Evolutionary conservation across 2,797 vertebrate species (phyloP).

Genomic region (Notolepis coatsorum): DNA sequence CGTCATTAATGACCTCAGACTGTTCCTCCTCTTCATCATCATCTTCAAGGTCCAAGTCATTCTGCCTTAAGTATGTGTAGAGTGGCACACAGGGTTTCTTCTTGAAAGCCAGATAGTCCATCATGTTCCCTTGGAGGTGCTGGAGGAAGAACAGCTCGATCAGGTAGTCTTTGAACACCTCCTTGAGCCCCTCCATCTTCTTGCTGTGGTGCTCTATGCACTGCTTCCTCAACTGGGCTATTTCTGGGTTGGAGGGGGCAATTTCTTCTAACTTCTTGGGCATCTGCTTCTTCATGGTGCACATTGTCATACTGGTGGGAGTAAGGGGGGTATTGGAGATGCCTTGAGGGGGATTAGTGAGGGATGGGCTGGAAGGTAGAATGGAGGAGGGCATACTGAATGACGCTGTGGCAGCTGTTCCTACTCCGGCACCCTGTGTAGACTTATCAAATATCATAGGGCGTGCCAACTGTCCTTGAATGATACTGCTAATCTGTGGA

Average conservation of each 20-base stretch:
- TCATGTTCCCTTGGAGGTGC: conserved; percentile 99
- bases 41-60: conserved; percentile 95
- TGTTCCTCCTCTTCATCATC: conserved; percentile 97
- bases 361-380: conserved; percentile 91
- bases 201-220: conserved; percentile 93
- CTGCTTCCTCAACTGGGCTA: conserved; percentile 93
- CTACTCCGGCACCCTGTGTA: conserved; percentile 82
- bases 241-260: conserved; percentile 91
- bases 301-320: conserved; percentile 70
- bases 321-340: conserved; percentile 85
- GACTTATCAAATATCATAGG: conserved; percentile 92
- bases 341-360: conserved; percentile 84
- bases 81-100: conserved; percentile 95
- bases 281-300: conserved; percentile 85
- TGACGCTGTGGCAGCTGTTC: conserved; percentile 74
- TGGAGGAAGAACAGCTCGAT: conserved; percentile 98
- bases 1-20: conserved; percentile 98
- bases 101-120: conserved; percentile 97
- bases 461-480: conserved; percentile 93
- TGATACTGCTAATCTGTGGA: conserved; percentile 98
- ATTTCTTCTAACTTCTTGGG: conserved; percentile 94
- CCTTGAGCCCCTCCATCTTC: conserved; percentile 92
- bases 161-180: conserved; percentile 93
- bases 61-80: conserved; percentile 95
- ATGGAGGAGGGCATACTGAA: conserved; percentile 90